These are phyloP conservation scores for Rhamphomyia laevipes DNA, from an alignment of 2,888 invertebrate genomes.

Conservation along the genomic window DNA sequence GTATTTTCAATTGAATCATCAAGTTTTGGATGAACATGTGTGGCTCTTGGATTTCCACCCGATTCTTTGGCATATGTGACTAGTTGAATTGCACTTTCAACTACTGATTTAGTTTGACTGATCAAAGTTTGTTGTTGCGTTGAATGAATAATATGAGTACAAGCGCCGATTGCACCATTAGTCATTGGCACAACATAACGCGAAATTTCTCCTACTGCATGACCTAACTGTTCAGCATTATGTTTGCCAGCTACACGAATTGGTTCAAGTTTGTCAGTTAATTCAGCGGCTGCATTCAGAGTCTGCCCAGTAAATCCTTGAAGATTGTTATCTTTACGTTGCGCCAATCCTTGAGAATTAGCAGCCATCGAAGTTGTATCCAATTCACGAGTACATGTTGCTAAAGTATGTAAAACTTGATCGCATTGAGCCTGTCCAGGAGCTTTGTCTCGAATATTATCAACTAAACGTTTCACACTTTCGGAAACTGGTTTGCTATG, in stretches of 20 bases:
- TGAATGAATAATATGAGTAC: conserved; percentile 79
- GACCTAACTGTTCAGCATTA: conserved; percentile 89
- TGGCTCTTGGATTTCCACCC: conserved; percentile 87
- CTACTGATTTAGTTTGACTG: conserved; percentile 87
- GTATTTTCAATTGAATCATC: conserved; percentile 69
- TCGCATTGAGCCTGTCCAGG: conserved; percentile 95
- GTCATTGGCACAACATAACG: conserved; percentile 78
- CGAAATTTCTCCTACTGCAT: conserved; percentile 65
- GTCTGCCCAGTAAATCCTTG: conserved; percentile 69
- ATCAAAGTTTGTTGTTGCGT: conserved; percentile 75
- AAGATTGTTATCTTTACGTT: conserved; percentile 57
- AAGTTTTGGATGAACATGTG: conserved; percentile 66
- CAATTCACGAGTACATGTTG: conserved; percentile 62
- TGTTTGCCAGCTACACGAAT: conserved; percentile 73
- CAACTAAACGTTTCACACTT: conserved; percentile 87
- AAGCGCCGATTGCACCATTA: conserved; percentile 70
- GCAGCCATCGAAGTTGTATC: conserved; percentile 82
- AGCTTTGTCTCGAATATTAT: conserved; percentile 86
- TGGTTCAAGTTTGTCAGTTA: conserved; percentile 75
- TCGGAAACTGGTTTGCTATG: conserved; percentile 95
- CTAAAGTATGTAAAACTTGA: conserved; percentile 64
- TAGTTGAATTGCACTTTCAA: conserved; percentile 82
- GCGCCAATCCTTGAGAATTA: conserved; percentile 65
- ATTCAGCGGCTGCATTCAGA: conserved; percentile 64
- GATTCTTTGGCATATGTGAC: conserved; percentile 76